Base-by-base conservation (phyloP, 2,797 vertebrate genomes). In the Trachops cirrhosus region DNA sequence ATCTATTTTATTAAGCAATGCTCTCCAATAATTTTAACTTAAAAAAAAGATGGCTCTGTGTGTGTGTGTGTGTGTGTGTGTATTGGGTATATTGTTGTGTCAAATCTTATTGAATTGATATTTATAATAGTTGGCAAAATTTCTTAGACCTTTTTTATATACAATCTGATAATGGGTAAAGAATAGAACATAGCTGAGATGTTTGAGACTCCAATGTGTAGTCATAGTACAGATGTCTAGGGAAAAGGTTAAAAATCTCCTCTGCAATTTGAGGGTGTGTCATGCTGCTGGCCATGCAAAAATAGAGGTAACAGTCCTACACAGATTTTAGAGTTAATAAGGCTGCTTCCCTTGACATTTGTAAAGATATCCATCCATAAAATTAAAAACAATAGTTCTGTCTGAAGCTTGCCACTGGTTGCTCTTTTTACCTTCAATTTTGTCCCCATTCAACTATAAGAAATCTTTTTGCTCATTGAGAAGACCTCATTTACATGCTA, bases 401-500 rank as follows among this genome's bases (percentile, higher is more conserved):
- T 54, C 67, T 86, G 16, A 95, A 82, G 52, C 71, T 95, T 52
- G 80, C 26, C 46, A 84, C 64, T 50, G 80, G 68, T 41, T 29
- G 0, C 59, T 87, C 62, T 78, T 85, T 95, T 29, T 88, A 92
- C 41, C 92, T 90, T 34, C 93, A 93, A 50, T 32, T 83, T 2
- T 93, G 62, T 67, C 15, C 41, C 16, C 19, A 48, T 71, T 82
- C 73, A 52, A 44, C 90, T 18, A 39, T 2, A 74, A 86, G 18
- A 34, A 87, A 95, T 54, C 82, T 92, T 85, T 96, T 92, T 46
- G 22, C 48, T 85, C 44, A 57, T 21, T 95, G 91, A 82, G 82
- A 94, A 96, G 89, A 91, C 26, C 85, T 88, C 5, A 10, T 92
- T 95, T 90, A 82, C 46, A 50, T 79, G 44, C 54, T 92, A 54